Evolutionary conservation across 2,888 invertebrate species (phyloP).

Genomic region (Acanthosepion esculentum): DNA sequence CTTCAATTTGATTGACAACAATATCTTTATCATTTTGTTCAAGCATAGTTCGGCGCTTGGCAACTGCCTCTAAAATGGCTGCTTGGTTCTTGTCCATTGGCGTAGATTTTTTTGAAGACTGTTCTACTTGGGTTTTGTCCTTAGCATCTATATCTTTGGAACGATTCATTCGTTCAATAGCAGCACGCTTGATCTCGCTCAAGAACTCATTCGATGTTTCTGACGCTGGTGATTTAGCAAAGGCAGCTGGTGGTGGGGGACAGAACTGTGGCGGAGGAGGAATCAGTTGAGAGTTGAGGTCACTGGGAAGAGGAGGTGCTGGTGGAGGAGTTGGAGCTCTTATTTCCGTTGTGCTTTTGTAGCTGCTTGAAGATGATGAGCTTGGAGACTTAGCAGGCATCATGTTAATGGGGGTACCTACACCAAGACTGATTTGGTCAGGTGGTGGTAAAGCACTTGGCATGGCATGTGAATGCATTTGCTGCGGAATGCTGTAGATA

Average conservation of each 20-base stretch:
- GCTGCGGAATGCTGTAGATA: background rate
- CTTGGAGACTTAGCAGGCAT: background rate
- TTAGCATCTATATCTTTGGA: constrained; percentile 51
- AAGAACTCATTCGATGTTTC: background rate
- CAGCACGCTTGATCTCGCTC: constrained; percentile 69
- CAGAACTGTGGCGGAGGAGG: constrained; percentile 51
- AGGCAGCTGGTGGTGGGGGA: constrained; percentile 48
- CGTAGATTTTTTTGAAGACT: background rate
- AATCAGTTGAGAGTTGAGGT: background rate
- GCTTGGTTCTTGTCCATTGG: constrained; percentile 60
- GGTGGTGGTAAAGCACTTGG: background rate
- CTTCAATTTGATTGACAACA: constrained; percentile 69
- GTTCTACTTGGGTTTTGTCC: constrained; percentile 48
- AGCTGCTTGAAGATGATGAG: constrained; percentile 1
- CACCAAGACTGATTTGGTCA: background rate
- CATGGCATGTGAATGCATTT: background rate
- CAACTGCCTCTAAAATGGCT: constrained; percentile 71
- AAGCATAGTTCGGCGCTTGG: constrained; percentile 66
- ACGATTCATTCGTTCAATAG: constrained; percentile 64
- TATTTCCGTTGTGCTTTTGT: background rate
- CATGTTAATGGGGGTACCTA: background rate
- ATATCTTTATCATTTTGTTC: constrained; percentile 61
- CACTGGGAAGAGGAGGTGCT: constrained; percentile 8
- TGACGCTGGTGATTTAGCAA: background rate
- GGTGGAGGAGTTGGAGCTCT: constrained; percentile 55